Percentiles rank a stretch among this genome's conserved stretches.
phyloP scores from a whole-genome alignment of 2,797 vertebrate species.

The Salarias fasciatus region DNA sequence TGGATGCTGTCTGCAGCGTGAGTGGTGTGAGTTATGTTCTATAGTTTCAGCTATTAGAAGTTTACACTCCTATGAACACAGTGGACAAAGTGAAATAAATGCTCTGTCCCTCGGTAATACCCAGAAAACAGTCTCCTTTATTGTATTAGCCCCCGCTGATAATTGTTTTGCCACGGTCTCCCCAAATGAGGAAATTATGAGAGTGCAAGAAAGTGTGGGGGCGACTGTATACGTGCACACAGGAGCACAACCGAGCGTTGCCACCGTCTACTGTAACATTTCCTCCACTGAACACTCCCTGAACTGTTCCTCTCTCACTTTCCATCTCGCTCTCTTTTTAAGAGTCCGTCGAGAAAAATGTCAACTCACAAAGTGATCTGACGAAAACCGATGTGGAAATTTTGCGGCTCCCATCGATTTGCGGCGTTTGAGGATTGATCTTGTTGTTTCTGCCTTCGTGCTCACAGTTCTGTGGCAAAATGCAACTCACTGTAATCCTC shows the following conservation, averaged over 20 bases:
- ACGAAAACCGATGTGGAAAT: slow-evolving; percentile 46
- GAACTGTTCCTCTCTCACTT: slow-evolving; percentile 26
- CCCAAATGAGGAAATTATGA: slow-evolving; percentile 70
- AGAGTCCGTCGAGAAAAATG: slow-evolving; percentile 46
- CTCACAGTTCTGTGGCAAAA: slow-evolving; percentile 55
- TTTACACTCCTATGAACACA: slow-evolving; percentile 52
- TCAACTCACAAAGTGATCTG: slow-evolving; percentile 44
- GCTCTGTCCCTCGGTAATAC: slow-evolving; percentile 68
- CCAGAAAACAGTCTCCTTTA: slow-evolving; percentile 71
- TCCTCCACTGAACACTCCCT: slow-evolving; percentile 49
- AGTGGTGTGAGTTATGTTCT: slow-evolving; percentile 53
- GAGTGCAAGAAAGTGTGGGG: slow-evolving; percentile 44
- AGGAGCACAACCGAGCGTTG: background rate
- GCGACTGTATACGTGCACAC: slow-evolving; percentile 14
- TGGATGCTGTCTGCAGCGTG: slow-evolving; percentile 32
- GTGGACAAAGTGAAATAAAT: slow-evolving; percentile 77
- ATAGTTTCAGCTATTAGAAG: slow-evolving; percentile 39
- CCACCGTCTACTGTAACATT: slow-evolving; percentile 46
- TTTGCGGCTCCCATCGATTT: slow-evolving; percentile 57
- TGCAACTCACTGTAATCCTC: slow-evolving; percentile 43
- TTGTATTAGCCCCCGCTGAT: slow-evolving; percentile 71
- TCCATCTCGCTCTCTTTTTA: slow-evolving; percentile 3
- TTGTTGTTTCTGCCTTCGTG: slow-evolving; percentile 57
- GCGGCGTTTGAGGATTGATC: slow-evolving; percentile 64
- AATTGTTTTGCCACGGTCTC: slow-evolving; percentile 70